phyloP scores from a whole-genome alignment of 2,113 vertebrate genomes.

The Halichoeres trimaculatus region DNA sequence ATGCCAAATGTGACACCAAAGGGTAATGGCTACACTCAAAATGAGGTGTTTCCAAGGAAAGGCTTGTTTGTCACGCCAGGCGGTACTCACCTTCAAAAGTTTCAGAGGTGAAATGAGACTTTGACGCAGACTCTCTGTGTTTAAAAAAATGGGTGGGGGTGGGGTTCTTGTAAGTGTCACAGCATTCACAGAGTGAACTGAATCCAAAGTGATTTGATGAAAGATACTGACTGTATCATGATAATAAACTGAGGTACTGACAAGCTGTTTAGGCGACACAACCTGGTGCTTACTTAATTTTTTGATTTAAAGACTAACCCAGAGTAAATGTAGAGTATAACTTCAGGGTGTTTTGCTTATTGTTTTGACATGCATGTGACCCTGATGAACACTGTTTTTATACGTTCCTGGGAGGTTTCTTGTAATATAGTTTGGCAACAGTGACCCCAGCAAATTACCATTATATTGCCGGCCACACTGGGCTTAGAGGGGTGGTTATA shows the following conservation, averaged over 20 bases:
- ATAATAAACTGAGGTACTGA: background rate
- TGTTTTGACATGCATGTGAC: background rate
- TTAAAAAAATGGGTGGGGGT: background rate
- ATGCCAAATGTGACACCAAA: constrained; percentile 76
- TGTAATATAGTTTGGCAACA: constrained; percentile 43
- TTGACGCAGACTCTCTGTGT: constrained; percentile 16
- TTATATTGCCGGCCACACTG: constrained; percentile 66
- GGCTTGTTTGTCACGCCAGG: constrained; percentile 51
- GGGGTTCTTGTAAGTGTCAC: background rate
- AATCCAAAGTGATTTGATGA: background rate
- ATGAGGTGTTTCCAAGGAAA: constrained; percentile 58
- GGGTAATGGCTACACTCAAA: constrained; percentile 73
- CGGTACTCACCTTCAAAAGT: constrained; percentile 64
- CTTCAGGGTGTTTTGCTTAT: background rate
- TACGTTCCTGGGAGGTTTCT: constrained; percentile 46
- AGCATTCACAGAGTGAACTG: background rate
- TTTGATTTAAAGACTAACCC: background rate
- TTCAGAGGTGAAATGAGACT: constrained; percentile 57
- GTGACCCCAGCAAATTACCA: constrained; percentile 61
- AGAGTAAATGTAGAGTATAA: background rate
- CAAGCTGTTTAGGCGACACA: background rate
- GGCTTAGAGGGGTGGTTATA: constrained; percentile 56
- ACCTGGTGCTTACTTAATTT: background rate
- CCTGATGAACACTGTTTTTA: constrained; percentile 9
- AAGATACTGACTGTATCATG: background rate